phyloP scores from a whole-genome alignment of 2,797 vertebrate genomes.

The Pseudocheirus occidentalis region DNA sequence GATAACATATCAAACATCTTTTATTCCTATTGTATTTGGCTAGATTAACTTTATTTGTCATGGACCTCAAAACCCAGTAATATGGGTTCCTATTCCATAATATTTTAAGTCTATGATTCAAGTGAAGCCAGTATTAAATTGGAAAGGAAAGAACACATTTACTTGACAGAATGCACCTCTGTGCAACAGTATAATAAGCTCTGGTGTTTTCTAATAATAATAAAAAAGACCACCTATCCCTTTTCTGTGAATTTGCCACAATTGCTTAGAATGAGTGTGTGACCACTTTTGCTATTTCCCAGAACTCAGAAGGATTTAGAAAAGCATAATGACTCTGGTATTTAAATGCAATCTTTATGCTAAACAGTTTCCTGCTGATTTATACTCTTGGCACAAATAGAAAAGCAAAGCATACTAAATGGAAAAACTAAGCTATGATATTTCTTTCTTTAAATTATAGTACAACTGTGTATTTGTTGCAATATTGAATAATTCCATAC shows the following conservation, averaged over 20 bases:
- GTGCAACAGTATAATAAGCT: conserved; percentile 69
- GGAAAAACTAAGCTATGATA: conserved; percentile 9
- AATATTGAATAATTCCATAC: conserved; percentile 1
- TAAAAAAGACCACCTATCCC: conserved; percentile 58
- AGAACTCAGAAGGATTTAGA: conserved; percentile 70
- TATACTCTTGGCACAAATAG: conserved; percentile 50
- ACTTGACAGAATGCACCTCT: conserved; percentile 68
- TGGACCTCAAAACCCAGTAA: conserved; percentile 66
- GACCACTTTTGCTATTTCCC: conserved; percentile 54
- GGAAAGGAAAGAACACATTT: conserved; percentile 63
- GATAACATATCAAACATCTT: conserved; percentile 69
- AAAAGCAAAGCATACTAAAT: conserved; percentile 58
- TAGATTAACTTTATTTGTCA: conserved; percentile 74
- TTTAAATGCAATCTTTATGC: conserved; percentile 74
- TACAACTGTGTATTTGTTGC: neutral
- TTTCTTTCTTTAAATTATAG: conserved; percentile 34
- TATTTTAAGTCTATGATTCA: conserved; percentile 78
- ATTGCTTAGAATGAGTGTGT: conserved; percentile 69
- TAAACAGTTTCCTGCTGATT: conserved; percentile 70
- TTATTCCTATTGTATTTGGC: conserved; percentile 72
- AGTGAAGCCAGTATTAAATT: conserved; percentile 74
- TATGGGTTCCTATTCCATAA: conserved; percentile 70
- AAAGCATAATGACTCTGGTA: conserved; percentile 62
- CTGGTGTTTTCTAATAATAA: conserved; percentile 70
- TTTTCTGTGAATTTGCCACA: conserved; percentile 73